These are phyloP conservation scores for Pluvialis apricaria DNA, from an alignment of 2,113 vertebrate species.

Conservation along the genomic window DNA sequence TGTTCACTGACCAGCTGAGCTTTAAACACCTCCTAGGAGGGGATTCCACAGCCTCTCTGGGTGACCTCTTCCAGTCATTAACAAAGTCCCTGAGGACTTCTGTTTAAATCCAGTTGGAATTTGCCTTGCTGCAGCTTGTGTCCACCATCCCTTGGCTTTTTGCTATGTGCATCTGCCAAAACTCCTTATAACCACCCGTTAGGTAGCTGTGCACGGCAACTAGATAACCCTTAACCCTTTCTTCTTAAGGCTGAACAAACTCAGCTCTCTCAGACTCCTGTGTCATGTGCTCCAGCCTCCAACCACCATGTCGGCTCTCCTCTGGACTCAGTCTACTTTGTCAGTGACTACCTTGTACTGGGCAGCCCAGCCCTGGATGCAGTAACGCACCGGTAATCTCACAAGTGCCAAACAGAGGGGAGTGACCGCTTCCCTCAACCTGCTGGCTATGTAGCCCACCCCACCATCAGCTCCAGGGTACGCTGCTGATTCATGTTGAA, in stretches of 20 bases:
- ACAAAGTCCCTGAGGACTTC: neutral
- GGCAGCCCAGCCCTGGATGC: neutral
- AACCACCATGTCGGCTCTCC: fast-evolving
- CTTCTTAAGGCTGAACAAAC: neutral
- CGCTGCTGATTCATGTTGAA: neutral
- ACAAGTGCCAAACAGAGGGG: neutral
- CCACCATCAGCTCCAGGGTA: neutral
- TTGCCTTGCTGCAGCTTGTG: neutral
- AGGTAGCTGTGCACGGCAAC: neutral
- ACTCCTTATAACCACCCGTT: neutral
- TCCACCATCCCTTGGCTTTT: neutral
- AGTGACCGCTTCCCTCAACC: neutral
- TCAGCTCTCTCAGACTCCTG: neutral
- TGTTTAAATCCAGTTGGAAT: neutral
- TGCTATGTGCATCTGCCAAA: fast-evolving
- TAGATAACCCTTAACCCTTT: neutral
- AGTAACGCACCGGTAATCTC: neutral
- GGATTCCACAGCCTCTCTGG: neutral
- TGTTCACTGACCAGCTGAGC: neutral
- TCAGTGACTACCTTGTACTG: neutral
- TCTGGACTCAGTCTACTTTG: neutral
- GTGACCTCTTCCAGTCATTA: neutral
- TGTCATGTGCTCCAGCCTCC: neutral
- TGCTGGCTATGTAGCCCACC: neutral
- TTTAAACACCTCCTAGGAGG: neutral